These are phyloP conservation scores for Pipra filicauda DNA, from an alignment of 2,113 vertebrate species.

Conservation along the genomic window DNA sequence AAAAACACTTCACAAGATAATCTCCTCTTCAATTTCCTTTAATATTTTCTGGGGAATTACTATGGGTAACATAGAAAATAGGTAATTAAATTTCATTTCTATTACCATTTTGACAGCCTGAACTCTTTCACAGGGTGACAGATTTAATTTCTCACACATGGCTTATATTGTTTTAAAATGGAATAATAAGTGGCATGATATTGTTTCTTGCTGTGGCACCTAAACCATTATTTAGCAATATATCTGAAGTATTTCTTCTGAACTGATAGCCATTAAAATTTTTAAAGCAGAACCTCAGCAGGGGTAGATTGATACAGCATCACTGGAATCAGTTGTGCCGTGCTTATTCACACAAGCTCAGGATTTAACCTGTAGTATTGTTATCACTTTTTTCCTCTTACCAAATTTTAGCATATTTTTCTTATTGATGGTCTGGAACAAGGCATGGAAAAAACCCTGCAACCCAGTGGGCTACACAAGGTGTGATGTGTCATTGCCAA, in stretches of 20 bases:
- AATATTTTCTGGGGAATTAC: conserved; percentile 48
- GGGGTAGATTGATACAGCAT: neutral
- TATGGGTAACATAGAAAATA: conserved; percentile 27
- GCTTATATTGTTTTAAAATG: conserved; percentile 48
- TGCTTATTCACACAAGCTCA: neutral
- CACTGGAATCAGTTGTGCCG: neutral
- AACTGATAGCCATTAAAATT: neutral
- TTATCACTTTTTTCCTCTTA: neutral
- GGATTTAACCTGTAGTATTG: neutral
- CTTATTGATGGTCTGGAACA: neutral
- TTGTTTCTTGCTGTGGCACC: conserved; percentile 10
- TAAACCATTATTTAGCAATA: conserved; percentile 31
- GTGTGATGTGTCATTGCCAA: neutral
- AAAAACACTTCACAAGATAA: conserved; percentile 10
- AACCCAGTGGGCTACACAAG: neutral
- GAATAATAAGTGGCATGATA: conserved; percentile 37
- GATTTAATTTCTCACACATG: conserved; percentile 53
- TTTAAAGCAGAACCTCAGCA: neutral
- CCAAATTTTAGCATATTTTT: neutral
- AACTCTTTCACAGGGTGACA: conserved; percentile 38
- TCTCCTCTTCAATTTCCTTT: conserved; percentile 37
- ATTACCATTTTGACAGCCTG: conserved; percentile 59
- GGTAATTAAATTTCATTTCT: conserved; percentile 51
- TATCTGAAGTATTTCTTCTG: neutral
- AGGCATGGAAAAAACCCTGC: neutral